phyloP scores from a whole-genome alignment of 2,888 invertebrate genomes.

The Conops quadrifasciatus region DNA sequence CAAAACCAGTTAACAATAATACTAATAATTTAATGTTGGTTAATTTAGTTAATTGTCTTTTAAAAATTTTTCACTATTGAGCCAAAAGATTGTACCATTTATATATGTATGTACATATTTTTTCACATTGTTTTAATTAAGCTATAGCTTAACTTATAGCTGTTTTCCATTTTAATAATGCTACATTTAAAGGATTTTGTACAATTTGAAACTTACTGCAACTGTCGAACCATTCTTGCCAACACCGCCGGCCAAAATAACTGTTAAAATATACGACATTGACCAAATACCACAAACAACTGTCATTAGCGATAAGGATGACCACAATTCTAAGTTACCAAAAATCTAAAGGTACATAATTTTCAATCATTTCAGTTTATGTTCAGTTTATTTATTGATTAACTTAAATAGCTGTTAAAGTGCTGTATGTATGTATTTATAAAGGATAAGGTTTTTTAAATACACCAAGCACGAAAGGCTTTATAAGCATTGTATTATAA shows the following conservation, averaged over 20 bases:
- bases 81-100: constrained; percentile 55
- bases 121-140: too few relatives aligned
- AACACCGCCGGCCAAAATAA: constrained; percentile 91
- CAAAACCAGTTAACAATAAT: background rate
- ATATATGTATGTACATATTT: background rate
- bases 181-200: constrained; percentile 11
- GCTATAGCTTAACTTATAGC: background rate
- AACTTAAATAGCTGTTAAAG: too few relatives aligned
- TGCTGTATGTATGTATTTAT: too few relatives aligned
- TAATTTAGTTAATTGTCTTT: background rate
- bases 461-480: too few relatives aligned
- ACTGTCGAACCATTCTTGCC: constrained; percentile 99
- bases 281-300: constrained; percentile 77
- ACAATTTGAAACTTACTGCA: constrained; percentile 80
- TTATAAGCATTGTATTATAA: too few relatives aligned
- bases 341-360: constrained; percentile 66
- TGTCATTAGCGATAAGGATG: constrained; percentile 79
- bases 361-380: constrained; percentile 25
- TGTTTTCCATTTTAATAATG: background rate
- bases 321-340: constrained; percentile 75
- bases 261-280: constrained; percentile 76
- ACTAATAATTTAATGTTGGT: background rate
- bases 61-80: constrained; percentile 38
- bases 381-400: background rate
- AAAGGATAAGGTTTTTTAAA: too few relatives aligned